A percentile compares a stretch with the other conserved stretches of the same genome.
Evolutionary conservation across 2,888 invertebrate species (phyloP).

Genomic region (Ernsta delagoae): DNA sequence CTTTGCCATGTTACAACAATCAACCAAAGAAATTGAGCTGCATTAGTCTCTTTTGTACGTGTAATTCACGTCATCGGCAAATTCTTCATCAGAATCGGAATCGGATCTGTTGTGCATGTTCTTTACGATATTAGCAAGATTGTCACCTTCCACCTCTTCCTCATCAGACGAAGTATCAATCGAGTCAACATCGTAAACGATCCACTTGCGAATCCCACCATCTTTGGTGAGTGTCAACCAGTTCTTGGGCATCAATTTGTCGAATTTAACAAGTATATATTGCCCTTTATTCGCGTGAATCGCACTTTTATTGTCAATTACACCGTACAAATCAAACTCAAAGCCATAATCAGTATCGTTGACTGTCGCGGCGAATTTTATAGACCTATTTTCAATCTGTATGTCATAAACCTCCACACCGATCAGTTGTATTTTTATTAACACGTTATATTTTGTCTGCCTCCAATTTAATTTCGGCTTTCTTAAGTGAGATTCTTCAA

Average conservation of each 20-base stretch:
- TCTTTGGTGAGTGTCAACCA: slow-evolving; percentile 66
- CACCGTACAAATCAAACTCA: slow-evolving; percentile 69
- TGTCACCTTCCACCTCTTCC: slow-evolving; percentile 48
- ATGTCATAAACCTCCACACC: slow-evolving; percentile 64
- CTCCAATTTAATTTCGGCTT: slow-evolving; percentile 69
- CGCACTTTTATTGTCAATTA: slow-evolving; percentile 53
- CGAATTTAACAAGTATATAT: slow-evolving; percentile 63
- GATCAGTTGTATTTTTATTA: slow-evolving; percentile 66
- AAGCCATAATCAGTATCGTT: slow-evolving; percentile 64
- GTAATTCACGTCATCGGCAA: slow-evolving; percentile 51
- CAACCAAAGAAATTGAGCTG: too few species aligned
- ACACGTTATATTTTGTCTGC: slow-evolving; percentile 59
- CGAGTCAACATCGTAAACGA: slow-evolving; percentile 66
- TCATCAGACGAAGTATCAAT: slow-evolving; percentile 67
- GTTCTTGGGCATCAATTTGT: slow-evolving; percentile 58
- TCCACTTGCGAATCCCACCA: slow-evolving; percentile 60
- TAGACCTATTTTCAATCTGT: slow-evolving; percentile 51
- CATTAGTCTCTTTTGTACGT: slow-evolving; percentile 30
- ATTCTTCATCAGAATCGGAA: slow-evolving; percentile 58
- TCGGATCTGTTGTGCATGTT: slow-evolving; percentile 48
- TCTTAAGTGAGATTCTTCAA: slow-evolving; percentile 44
- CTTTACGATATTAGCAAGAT: slow-evolving; percentile 47
- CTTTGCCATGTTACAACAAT: too few species aligned
- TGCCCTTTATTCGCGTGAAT: slow-evolving; percentile 65
- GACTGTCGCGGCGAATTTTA: slow-evolving; percentile 57